phyloP scores from a whole-genome alignment of 2,888 invertebrate species.

The Autographa gamma region DNA sequence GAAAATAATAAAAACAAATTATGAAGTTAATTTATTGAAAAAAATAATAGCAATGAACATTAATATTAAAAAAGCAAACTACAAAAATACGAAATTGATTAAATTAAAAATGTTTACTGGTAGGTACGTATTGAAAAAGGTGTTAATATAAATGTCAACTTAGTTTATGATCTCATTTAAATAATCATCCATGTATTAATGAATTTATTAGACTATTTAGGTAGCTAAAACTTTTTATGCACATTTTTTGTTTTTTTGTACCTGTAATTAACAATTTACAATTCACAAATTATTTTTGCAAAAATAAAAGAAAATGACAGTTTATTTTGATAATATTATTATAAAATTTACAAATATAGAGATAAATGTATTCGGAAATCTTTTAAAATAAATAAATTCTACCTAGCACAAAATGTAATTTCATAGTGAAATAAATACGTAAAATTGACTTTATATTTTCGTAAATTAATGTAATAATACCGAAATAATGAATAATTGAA shows the following conservation, averaged over 20 bases:
- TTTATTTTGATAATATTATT: neutral
- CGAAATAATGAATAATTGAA: too few species aligned
- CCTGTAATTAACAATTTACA: too few species aligned
- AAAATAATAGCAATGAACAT: neutral
- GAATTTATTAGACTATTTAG: too few species aligned
- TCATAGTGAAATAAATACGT: neutral
- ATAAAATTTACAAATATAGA: neutral
- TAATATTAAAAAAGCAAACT: neutral
- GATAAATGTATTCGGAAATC: too few species aligned
- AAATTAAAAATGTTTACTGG: neutral
- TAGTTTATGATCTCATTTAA: conserved; percentile 5
- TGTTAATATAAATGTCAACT: conserved; percentile 10
- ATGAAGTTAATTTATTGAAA: neutral
- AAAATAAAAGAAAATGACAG: too few species aligned
- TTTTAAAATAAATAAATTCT: neutral
- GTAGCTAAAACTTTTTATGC: too few species aligned
- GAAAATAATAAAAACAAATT: neutral
- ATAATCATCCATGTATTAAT: neutral
- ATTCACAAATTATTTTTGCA: too few species aligned
- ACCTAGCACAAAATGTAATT: neutral
- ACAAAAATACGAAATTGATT: neutral
- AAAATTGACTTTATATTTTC: neutral
- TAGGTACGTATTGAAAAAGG: conserved; percentile 5
- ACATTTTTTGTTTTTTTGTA: too few species aligned
- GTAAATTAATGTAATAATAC: neutral